Evolutionary conservation across 2,113 vertebrate species (phyloP).

Genomic region (Murina feae): DNA sequence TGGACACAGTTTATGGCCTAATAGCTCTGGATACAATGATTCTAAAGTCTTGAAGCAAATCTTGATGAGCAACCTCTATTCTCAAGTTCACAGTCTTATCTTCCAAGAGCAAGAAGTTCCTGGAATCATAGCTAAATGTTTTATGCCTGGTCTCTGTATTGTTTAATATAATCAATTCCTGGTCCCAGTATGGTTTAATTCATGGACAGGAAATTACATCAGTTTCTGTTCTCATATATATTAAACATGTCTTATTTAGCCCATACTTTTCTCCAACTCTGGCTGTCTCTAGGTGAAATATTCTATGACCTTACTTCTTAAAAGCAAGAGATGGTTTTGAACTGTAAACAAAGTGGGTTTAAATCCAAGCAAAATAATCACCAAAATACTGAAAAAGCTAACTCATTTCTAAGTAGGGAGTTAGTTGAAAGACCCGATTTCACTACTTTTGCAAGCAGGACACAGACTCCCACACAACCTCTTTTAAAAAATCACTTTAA

Average conservation of each 20-base stretch:
- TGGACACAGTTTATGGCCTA: background rate
- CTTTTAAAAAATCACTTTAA: slow-evolving; percentile 58
- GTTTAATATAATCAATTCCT: background rate
- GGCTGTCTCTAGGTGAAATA: background rate
- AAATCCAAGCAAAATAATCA: slow-evolving; percentile 13
- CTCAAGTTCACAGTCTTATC: background rate
- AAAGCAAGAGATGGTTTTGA: background rate
- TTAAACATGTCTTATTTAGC: background rate
- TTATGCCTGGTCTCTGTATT: background rate
- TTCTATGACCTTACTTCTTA: background rate
- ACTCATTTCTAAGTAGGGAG: slow-evolving; percentile 37
- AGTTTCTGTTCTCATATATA: background rate
- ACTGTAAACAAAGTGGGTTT: background rate
- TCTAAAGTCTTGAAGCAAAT: background rate
- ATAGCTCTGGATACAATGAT: background rate
- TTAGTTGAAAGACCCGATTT: slow-evolving; percentile 42
- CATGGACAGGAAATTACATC: slow-evolving; percentile 8
- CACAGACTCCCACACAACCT: slow-evolving; percentile 47
- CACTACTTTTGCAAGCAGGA: slow-evolving; percentile 61
- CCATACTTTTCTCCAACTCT: background rate
- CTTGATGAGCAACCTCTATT: background rate
- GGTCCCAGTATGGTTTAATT: background rate
- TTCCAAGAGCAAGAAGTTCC: background rate
- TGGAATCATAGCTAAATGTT: background rate
- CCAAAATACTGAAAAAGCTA: background rate